Evolutionary conservation across 2,888 invertebrate genomes (phyloP), one percentile per base, ranked within the genome.

Genomic region (Belgica antarctica): DNA sequence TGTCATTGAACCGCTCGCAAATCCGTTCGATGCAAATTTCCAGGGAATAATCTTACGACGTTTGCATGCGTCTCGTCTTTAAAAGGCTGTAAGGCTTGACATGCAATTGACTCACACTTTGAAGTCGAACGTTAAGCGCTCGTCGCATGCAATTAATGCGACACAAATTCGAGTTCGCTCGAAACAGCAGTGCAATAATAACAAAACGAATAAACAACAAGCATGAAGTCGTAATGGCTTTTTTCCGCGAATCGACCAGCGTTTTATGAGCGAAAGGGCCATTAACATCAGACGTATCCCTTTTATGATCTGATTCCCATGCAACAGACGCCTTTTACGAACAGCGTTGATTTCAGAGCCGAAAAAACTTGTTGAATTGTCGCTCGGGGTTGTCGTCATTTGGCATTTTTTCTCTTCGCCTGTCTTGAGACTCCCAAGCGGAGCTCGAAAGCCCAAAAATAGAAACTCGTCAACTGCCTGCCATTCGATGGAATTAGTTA

Each of bases 401-500:
- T 15, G 24, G 7, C 59, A 2, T 59, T 59, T 22, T 1, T 47
- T 8, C 17, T 59, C 19, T 22, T 59, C 19, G 27, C 5, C 15
- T 27, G 12, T 62, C 31, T 19, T 41, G 24, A 17, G 17, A 22
- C 41, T 63, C 52, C 22, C 22, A 52, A 7, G 41, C 22, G 52
- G 8, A 52, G 12, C 12, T 22, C 19, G 52, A 52, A 63, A 36
- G 36, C 22, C 63, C 63, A 63, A 63, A 63, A 63, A 63, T 63
- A 63, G 63, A 63, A 63, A 41, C 63, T 63, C 36, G 63, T 63
- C 63, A 24, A 63, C 63, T 63, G n/a, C n/a, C n/a, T n/a, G 63
- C 36, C 52, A 52, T 63, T 36, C 36, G 63, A 36, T 63, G 63
- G 36, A 63, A 63, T 63, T 63, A 41, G 63, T 63, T 63, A 63